Base-by-base conservation (phyloP, 1,140 invertebrate genomes). In the Eurosta solidaginis region DNA sequence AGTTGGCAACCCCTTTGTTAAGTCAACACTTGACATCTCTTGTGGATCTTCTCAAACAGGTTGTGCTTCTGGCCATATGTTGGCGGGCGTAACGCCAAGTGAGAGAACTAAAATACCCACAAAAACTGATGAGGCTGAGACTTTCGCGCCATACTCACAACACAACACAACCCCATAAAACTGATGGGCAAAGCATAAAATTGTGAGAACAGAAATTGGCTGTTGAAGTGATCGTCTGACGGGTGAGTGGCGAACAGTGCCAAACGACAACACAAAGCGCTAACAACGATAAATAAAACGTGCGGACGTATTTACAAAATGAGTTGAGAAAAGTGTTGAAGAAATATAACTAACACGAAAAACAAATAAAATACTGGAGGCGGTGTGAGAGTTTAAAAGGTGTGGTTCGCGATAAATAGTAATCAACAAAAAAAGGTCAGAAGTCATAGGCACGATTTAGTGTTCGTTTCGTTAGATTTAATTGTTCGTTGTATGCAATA, bases 181-280 rank as follows among this genome's bases (percentile, higher is more conserved):
- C 45, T 47, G n/a, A n/a, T n/a, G 45, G 45, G 17, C 29, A 40
- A 68, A 68, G 59, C 29, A 68, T 40, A 68, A 68, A 68, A 40
- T 10, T 33, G 33, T 7, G 59, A 68, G 59, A 68, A 54, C n/a
- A 47, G 33, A 36, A 68, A 29, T 20, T 68, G 17, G 50, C 33
- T n/a, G 59, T 22, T 68, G 33, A 40, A 40, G 40, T 40, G 33
- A 68, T n/a, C 12, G 45, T 17, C 27, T 27, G 17, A 14, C 10
- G 17, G 33, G 59, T 68, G 59, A 27, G 50, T 17, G 33, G 59
- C 33, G 59, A 68, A 33, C 59, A 68, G 59, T 68, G 59, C 59
- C 33, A 68, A 68, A 68, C 27, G 59, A 33, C 59, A 68, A 68
- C 17, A 40, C 59, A 36, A 68, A 68, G 59, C 33, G 59, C 27